Evolutionary conservation across 2,797 vertebrate species (phyloP), one percentile per base, ranked within the genome.

Genomic region (Sparus aurata): DNA sequence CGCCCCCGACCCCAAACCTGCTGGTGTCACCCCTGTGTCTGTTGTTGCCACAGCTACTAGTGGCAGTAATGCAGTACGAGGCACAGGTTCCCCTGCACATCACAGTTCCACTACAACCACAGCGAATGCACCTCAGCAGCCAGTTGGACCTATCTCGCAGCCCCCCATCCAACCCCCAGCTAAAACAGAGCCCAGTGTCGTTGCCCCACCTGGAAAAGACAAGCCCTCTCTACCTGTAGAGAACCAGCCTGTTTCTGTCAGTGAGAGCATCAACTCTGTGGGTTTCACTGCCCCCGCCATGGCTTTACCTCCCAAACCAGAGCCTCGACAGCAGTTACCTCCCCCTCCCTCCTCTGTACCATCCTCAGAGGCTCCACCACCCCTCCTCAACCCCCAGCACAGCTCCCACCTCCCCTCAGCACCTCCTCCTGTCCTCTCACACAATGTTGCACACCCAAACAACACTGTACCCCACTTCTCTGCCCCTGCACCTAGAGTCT

Each of bases 381-480:
- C 91, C 2, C 92, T 94, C 52, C 91, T 97, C 22, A 89, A 95
- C 91, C 91, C 96, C 58, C 95, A 94, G 73, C 74, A 84, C 69
- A 90, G 85, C 79, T 85, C 96, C 86, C 95, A 96, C 89, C 95
- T 96, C 86, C 81, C 92, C 18, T 83, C 92, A 18, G 91, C 95
- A 0, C 90, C 94, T 89, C 60, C 95, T 89, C 75, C 93, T 54
- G 85, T 94, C 92, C 93, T 94, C 79, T 89, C 95, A 73, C 92
- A 95, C 90, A 91, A 96, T 77, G 95, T 97, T 91, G 95, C 96
- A 91, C 97, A 96, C 88, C 95, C 93, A 94, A 97, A 95, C 94
- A 96, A 93, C 96, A 97, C 96, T 87, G 95, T 98, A 94, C 97
- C 98, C 96, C 98, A 98, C 83, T 97, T 98, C 94, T 94, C 97